Percentiles rank a stretch among this genome's conserved stretches.
Evolutionary conservation across 35 echinoderm and acorn worm species (phyloP).

Genomic region (Apostichopus japonicus): DNA sequence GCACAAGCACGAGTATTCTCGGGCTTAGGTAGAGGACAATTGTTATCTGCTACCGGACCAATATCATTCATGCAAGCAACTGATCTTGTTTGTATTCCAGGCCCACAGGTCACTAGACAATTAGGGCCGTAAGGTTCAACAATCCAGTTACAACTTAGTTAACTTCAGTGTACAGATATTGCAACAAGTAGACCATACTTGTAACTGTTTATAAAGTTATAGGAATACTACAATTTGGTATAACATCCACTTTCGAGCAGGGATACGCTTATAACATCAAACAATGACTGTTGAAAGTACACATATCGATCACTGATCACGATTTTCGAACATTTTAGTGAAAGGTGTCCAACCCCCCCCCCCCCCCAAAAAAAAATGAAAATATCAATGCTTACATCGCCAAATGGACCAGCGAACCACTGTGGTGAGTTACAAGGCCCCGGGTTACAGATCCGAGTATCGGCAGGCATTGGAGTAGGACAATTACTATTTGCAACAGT

Average conservation of each 20-base stretch:
- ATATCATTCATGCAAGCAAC: not conserved
- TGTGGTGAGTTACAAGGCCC: not conserved
- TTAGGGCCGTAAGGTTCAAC: not conserved
- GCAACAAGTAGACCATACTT: too few species aligned
- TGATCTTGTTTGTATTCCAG: not conserved
- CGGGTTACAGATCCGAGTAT: too few species aligned
- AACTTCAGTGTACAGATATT: too few species aligned
- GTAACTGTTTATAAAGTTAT: too few species aligned
- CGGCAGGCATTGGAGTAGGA: not conserved
- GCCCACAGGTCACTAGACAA: not conserved
- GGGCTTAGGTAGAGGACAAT: not conserved
- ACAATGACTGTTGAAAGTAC: too few species aligned
- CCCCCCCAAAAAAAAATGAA: too few species aligned
- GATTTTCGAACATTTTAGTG: too few species aligned
- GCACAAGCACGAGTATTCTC: not conserved
- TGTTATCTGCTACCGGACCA: not conserved
- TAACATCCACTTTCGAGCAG: too few species aligned
- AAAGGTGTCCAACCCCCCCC: too few species aligned
- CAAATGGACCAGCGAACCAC: constrained; percentile 2
- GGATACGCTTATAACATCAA: too few species aligned
- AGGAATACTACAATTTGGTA: too few species aligned
- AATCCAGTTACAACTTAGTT: not conserved
- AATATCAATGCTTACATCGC: not conserved
- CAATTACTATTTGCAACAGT: not conserved
- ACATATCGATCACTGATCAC: too few species aligned